phyloP scores from a whole-genome alignment of 2,888 invertebrate genomes.

The Gymnocheta viridis region DNA sequence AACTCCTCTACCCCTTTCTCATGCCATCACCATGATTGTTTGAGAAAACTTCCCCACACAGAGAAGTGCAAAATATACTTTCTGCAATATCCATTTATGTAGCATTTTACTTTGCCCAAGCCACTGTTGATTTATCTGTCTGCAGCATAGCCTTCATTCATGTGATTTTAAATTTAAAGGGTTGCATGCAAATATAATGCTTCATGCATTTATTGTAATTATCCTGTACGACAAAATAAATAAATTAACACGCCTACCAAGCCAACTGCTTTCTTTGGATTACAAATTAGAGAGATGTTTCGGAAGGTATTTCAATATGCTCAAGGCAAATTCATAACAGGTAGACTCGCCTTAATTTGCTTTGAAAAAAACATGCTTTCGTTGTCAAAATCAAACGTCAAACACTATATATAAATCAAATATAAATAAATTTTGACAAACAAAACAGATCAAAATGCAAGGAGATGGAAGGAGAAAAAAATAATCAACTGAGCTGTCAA shows the following conservation, averaged over 20 bases:
- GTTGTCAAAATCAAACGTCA: no score
- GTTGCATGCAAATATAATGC: slow-evolving; percentile 24
- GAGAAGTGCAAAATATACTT: not conserved
- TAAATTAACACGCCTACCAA: not conserved
- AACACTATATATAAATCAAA: no score
- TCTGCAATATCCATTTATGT: not conserved
- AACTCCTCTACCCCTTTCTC: no score
- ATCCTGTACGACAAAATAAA: not conserved
- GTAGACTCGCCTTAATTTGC: no score
- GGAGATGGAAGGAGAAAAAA: no score
- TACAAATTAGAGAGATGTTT: no score
- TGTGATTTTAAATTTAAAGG: slow-evolving; percentile 35
- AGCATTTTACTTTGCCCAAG: not conserved
- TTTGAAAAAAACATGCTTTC: no score
- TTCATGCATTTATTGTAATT: not conserved
- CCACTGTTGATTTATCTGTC: not conserved
- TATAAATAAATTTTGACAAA: no score
- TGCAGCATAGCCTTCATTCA: not conserved
- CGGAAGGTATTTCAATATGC: no score
- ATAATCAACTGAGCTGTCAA: no score
- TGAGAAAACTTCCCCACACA: slow-evolving; percentile 6
- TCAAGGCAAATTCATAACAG: no score
- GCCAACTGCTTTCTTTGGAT: not conserved
- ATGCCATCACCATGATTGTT: not conserved
- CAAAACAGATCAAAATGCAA: no score